Percentiles rank a stretch among this genome's conserved stretches.
phyloP scores from a whole-genome alignment of 2,113 vertebrate genomes.

The Pagrus major region DNA sequence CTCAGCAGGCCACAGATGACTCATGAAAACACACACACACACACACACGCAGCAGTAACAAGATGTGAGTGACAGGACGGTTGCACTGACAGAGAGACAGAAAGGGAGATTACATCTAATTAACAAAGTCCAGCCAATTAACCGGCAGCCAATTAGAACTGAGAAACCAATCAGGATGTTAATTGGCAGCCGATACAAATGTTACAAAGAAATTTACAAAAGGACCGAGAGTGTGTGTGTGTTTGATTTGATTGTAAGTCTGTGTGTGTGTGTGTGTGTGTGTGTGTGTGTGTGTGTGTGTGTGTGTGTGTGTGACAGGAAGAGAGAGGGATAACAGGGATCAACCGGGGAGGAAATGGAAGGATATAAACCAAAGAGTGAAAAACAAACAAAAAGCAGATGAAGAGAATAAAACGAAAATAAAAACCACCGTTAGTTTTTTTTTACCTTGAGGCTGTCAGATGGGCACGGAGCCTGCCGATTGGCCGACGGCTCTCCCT shows the following conservation, averaged over 20 bases:
- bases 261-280: slow-evolving; percentile 32
- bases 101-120: slow-evolving; percentile 66
- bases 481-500: slow-evolving; percentile 35
- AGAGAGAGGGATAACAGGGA: slow-evolving; percentile 31
- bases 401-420: slow-evolving; percentile 77
- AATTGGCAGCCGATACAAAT: slow-evolving; percentile 68
- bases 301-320: slow-evolving; percentile 17
- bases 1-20: slow-evolving; percentile 10
- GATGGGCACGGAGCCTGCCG: slow-evolving; percentile 32
- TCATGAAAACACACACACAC: neutral
- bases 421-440: slow-evolving; percentile 73
- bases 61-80: slow-evolving; percentile 10
- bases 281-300: slow-evolving; percentile 15
- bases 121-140: slow-evolving; percentile 77
- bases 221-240: slow-evolving; percentile 1
- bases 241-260: slow-evolving; percentile 1
- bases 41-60: neutral
- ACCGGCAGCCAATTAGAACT: slow-evolving; percentile 71
- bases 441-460: slow-evolving; percentile 87
- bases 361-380: slow-evolving; percentile 24
- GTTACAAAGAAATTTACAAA: slow-evolving; percentile 57
- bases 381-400: slow-evolving; percentile 52
- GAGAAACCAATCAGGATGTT: slow-evolving; percentile 66
- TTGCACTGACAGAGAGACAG: neutral
- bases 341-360: slow-evolving; percentile 59